Evolutionary conservation across 2,113 vertebrate species (phyloP), one percentile per base, ranked within the genome.

Genomic region (Hemichromis elongatus): DNA sequence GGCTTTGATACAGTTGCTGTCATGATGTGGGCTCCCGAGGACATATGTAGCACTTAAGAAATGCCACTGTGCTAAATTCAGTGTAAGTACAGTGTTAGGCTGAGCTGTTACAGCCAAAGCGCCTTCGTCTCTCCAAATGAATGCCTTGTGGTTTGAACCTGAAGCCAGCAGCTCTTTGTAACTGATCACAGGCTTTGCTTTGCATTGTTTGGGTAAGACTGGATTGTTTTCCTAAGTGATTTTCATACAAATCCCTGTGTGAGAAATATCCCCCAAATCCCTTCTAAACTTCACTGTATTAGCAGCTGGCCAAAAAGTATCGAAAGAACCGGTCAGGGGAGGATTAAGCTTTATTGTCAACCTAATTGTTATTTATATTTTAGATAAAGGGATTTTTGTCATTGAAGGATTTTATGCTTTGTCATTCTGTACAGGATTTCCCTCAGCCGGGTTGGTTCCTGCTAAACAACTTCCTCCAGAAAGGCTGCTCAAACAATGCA

Each of bases 341-440:
- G 53, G 84, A 50, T 86, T 89, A 89, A 68, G 53, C 59, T 53
- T 80, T 83, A 75, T 75, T 68, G 35, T 21, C 28, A 47, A 53
- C 54, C 75, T 82, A 82, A 92, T 83, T 83, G 68, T 79, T 70
- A 81, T 88, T 92, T 89, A 84, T 73, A 87, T 86, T 92, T 87
- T 47, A 75, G 47, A 87, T 84, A 83, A 70, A 80, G 57, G 81
- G 85, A 88, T 85, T 92, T 83, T 88, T 89, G 57, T 91, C 88
- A 86, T 79, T 79, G 80, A 86, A 54, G 88, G 88, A 91, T 90
- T 93, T 88, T 89, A 82, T 90, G 84, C 87, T 92, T 90, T 91
- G 91, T 93, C 92, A 92, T 92, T 92, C 83, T 92, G 66, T 82
- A 84, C 93, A 94, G 94, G 95, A 96, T 95, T 94, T 96, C 94